A percentile compares a stretch with the other conserved stretches of the same genome.
These are phyloP conservation scores for Atrina japonica DNA, from an alignment of 2,888 invertebrate genomes.

Conservation along the genomic window DNA sequence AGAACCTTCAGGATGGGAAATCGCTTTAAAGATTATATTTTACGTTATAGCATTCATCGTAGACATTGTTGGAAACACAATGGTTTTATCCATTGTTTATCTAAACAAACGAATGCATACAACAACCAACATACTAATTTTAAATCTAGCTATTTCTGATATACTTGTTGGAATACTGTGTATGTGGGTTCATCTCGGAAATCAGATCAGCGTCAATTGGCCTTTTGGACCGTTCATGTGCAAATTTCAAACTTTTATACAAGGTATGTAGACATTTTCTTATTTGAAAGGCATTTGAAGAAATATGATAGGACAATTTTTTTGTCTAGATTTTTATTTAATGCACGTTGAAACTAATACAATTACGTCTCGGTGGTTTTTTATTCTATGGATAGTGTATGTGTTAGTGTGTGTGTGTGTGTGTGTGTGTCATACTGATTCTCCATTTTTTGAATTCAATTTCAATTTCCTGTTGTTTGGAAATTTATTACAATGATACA, in stretches of 20 bases:
- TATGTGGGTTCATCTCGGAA: constrained; percentile 77
- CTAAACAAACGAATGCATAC: constrained; percentile 67
- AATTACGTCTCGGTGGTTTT: too few species aligned
- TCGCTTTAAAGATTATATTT: constrained; percentile 66
- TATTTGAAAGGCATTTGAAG: background rate
- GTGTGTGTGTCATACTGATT: too few species aligned
- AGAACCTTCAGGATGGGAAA: constrained; percentile 56
- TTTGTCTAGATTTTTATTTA: background rate
- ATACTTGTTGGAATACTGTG: constrained; percentile 72
- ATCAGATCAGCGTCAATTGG: constrained; percentile 66
- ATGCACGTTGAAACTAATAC: too few species aligned
- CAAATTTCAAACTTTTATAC: constrained; percentile 71
- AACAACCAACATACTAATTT: constrained; percentile 69
- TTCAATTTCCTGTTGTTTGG: too few species aligned
- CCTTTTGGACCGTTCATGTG: constrained; percentile 72
- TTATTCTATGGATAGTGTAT: too few species aligned
- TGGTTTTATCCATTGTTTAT: constrained; percentile 68
- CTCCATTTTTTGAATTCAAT: too few species aligned
- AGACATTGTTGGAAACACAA: constrained; percentile 70
- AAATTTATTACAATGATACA: too few species aligned
- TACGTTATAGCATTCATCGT: constrained; percentile 67
- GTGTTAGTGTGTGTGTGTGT: too few species aligned
- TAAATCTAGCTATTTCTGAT: constrained; percentile 74
- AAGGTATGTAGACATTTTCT: constrained; percentile 59
- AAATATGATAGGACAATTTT: background rate